phyloP scores from a whole-genome alignment of 2,797 vertebrate species.

The Trachops cirrhosus region DNA sequence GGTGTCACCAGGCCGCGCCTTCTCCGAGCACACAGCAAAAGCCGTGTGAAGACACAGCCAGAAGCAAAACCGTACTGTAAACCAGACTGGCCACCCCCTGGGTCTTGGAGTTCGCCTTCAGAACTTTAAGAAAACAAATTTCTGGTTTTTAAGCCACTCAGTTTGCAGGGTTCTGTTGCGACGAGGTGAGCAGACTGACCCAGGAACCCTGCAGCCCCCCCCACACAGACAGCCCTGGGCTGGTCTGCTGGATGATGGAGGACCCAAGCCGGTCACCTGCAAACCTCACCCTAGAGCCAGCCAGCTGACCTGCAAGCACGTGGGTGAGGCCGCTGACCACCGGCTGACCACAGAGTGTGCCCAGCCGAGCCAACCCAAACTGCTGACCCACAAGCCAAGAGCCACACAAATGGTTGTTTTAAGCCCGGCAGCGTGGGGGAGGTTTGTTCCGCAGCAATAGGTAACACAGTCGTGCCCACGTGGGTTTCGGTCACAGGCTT shows the following conservation, averaged over 20 bases:
- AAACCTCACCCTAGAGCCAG: not conserved
- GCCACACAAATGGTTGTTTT: not conserved
- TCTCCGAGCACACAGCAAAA: not conserved
- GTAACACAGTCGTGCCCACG: rapidly evolving
- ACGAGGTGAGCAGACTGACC: not conserved
- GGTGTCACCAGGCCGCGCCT: not conserved
- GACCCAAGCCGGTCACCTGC: not conserved
- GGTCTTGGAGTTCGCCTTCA: not conserved
- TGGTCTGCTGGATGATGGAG: not conserved
- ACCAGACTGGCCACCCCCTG: not conserved
- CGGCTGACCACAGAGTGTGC: rapidly evolving
- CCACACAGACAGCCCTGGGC: too few relatives aligned
- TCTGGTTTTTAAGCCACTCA: not conserved
- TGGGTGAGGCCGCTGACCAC: not conserved
- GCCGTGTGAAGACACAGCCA: rapidly evolving
- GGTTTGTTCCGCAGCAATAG: not conserved
- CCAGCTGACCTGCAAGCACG: not conserved
- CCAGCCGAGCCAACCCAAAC: not conserved
- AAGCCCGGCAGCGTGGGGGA: not conserved
- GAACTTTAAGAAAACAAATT: not conserved
- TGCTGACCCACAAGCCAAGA: not conserved
- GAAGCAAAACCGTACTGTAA: not conserved
- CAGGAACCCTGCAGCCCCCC: not conserved
- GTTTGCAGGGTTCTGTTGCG: not conserved
- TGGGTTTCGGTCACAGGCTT: not conserved